These are phyloP conservation scores for Volucella inanis DNA, from an alignment of 2,888 invertebrate species.

Conservation along the genomic window DNA sequence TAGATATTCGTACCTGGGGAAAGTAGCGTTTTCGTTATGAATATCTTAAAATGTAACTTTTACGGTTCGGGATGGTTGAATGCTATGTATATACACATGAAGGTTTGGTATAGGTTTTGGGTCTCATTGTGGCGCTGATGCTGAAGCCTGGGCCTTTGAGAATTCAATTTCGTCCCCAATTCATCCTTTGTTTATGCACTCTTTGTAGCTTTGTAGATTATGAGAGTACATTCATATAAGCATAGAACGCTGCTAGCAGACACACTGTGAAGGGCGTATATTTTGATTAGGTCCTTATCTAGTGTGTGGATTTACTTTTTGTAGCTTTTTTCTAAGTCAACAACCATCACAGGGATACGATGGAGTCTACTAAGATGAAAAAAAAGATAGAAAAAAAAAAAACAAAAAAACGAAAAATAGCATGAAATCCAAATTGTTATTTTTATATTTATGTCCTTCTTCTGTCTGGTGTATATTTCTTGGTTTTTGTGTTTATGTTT, in stretches of 20 bases:
- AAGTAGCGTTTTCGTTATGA: slow-evolving; percentile 52
- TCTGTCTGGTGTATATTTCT: slow-evolving; percentile 60
- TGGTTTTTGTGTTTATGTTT: slow-evolving; percentile 57
- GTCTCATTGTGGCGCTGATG: background rate
- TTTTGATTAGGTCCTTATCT: slow-evolving; percentile 74
- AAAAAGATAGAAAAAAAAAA: slow-evolving; percentile 1
- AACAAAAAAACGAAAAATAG: slow-evolving; percentile 9
- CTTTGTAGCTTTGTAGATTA: slow-evolving; percentile 18
- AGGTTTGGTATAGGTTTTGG: background rate
- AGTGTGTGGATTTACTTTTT: slow-evolving; percentile 63
- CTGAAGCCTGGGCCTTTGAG: slow-evolving; percentile 38
- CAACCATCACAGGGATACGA: slow-evolving; percentile 7
- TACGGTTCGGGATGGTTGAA: no score
- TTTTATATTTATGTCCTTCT: slow-evolving; percentile 72
- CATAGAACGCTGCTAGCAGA: slow-evolving; percentile 34
- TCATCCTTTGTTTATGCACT: slow-evolving; percentile 65
- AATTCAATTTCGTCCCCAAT: slow-evolving; percentile 70
- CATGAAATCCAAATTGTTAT: slow-evolving; percentile 72
- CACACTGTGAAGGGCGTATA: slow-evolving; percentile 54
- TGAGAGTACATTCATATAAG: slow-evolving; percentile 37
- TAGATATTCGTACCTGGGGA: slow-evolving; percentile 38
- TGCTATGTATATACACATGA: no score
- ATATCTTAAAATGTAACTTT: slow-evolving; percentile 45
- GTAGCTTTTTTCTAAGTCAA: slow-evolving; percentile 40
- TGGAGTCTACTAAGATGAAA: background rate